Percentiles rank a stretch among this genome's conserved stretches.
Conservation (phyloP, 2,797 vertebrate genomes). For the Alosa sapidissima region DNA sequence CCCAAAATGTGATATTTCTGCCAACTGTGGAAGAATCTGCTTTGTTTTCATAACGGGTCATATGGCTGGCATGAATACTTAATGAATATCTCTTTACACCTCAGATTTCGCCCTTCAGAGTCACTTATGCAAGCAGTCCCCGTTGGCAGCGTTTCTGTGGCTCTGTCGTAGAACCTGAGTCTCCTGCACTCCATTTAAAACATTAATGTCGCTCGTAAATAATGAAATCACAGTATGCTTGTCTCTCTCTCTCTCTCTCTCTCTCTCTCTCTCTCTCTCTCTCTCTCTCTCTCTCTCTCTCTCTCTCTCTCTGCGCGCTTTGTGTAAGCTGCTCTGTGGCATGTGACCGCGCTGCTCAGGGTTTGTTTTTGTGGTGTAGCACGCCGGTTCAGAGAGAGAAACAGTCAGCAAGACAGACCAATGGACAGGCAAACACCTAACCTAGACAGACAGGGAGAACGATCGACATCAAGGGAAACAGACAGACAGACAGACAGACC, state of each 20-base stretch:
- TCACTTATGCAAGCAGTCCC: neutral
- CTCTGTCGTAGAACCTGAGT: neutral
- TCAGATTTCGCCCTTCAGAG: neutral
- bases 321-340: neutral
- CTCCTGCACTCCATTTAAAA: neutral
- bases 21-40: neutral
- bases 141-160: neutral
- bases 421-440: neutral
- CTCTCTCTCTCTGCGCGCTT: too few species aligned
- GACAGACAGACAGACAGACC: neutral
- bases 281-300: too few species aligned
- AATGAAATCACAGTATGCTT: neutral
- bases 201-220: neutral
- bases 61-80: neutral
- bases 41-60: constrained; percentile 4
- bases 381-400: neutral
- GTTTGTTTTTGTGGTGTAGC: neutral
- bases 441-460: neutral
- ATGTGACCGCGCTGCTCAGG: neutral
- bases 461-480: too few species aligned
- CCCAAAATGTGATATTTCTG: too few species aligned
- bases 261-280: too few species aligned
- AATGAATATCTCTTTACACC: neutral
- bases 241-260: neutral
- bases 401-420: neutral